A percentile compares a stretch with the other conserved stretches of the same genome.
These are phyloP conservation scores for Corvus hawaiiensis DNA, from an alignment of 2,113 vertebrate species.

Conservation along the genomic window DNA sequence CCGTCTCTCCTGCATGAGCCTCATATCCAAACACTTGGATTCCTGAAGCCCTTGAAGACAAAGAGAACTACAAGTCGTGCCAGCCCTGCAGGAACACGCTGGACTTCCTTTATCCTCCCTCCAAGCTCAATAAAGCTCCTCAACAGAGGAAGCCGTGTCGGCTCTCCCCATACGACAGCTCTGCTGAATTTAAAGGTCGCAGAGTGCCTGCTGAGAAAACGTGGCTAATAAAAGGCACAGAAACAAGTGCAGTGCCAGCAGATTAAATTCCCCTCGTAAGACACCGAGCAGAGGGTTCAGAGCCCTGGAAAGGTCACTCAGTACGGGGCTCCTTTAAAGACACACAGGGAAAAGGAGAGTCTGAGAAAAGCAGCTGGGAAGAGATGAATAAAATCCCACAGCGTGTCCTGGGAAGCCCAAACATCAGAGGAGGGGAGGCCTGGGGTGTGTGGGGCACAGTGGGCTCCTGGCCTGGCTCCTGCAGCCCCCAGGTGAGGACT, in stretches of 20 bases:
- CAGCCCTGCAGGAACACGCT: background rate
- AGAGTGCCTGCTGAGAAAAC: background rate
- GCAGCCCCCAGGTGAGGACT: background rate
- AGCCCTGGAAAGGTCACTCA: conserved; percentile 46
- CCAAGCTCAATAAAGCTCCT: background rate
- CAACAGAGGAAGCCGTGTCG: background rate
- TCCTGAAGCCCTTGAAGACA: background rate
- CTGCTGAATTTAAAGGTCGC: conserved; percentile 47
- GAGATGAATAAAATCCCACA: background rate
- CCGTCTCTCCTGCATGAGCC: background rate
- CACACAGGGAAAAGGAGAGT: background rate
- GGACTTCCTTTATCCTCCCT: background rate
- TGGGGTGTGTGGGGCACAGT: background rate
- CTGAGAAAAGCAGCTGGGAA: background rate
- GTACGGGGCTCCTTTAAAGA: background rate
- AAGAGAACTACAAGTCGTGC: background rate
- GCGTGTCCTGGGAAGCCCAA: background rate
- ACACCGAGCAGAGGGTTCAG: background rate
- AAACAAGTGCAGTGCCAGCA: conserved; percentile 11
- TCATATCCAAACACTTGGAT: background rate
- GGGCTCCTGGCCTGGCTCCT: background rate
- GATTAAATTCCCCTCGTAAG: conserved; percentile 54
- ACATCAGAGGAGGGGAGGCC: background rate
- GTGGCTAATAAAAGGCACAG: conserved; percentile 64
- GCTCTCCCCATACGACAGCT: background rate